These are phyloP conservation scores for Psettodes erumei DNA, from an alignment of 2,113 vertebrate species.

Conservation along the genomic window DNA sequence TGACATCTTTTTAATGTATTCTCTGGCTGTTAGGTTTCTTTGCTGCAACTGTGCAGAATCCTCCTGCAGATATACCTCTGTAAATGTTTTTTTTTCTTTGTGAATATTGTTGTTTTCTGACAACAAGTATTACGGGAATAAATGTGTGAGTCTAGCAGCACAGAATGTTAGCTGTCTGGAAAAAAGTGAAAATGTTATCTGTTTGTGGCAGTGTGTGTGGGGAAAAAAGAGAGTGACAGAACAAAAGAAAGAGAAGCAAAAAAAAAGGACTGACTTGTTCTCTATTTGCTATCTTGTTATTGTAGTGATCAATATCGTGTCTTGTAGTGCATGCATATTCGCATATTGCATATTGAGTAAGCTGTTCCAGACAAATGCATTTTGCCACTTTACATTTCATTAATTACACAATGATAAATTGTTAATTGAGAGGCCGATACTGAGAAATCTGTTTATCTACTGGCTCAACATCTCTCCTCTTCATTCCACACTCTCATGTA, in stretches of 20 bases:
- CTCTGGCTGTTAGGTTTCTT: constrained; percentile 17
- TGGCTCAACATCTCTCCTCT: constrained; percentile 4
- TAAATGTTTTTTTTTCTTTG: constrained; percentile 6
- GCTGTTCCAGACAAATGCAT: constrained; percentile 14
- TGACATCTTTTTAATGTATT: constrained; percentile 25
- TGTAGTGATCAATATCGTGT: constrained; percentile 13
- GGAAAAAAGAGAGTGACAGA: neutral
- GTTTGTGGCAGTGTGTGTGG: neutral
- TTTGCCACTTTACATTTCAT: constrained; percentile 25
- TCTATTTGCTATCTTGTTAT: constrained; percentile 17
- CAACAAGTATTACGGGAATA: constrained; percentile 17
- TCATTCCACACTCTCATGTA: constrained; percentile 62
- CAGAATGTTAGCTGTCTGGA: constrained; percentile 13
- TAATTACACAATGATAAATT: constrained; percentile 20
- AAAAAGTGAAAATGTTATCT: constrained; percentile 14
- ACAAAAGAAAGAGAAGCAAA: constrained; percentile 2
- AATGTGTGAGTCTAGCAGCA: constrained; percentile 2
- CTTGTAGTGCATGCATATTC: constrained; percentile 1
- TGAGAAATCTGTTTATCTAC: constrained; percentile 1
- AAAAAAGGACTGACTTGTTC: constrained; percentile 1
- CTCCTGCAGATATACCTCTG: constrained; percentile 16
- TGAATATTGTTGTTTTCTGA: constrained; percentile 12
- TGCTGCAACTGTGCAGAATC: constrained; percentile 1
- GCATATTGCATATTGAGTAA: constrained; percentile 15
- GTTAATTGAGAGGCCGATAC: constrained; percentile 3